phyloP scores from a whole-genome alignment of 2,113 vertebrate species.

The Nibea coibor region DNA sequence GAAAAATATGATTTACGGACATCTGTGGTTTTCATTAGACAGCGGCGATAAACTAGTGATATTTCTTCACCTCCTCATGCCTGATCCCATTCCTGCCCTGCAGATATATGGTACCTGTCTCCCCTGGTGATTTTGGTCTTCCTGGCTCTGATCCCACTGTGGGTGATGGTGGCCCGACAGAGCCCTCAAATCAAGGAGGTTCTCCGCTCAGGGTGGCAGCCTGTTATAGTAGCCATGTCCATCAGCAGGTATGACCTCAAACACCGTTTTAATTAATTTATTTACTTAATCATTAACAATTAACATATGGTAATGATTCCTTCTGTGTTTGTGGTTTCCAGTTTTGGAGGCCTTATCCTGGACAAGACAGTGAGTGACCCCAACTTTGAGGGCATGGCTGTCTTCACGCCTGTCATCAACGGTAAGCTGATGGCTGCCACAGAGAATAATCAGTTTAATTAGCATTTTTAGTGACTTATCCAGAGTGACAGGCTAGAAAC shows the following conservation, averaged over 20 bases:
- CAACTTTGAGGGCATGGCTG: constrained; percentile 92
- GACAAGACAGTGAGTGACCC: constrained; percentile 91
- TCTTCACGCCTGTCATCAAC: constrained; percentile 96
- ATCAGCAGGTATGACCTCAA: constrained; percentile 91
- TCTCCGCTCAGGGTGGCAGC: constrained; percentile 93
- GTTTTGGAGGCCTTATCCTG: constrained; percentile 94
- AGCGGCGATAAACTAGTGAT: too few relatives aligned
- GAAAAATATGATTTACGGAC: too few relatives aligned
- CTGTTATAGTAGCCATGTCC: constrained; percentile 94
- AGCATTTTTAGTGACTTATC: neutral
- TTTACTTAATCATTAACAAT: neutral
- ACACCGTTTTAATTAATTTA: neutral
- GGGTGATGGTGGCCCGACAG: constrained; percentile 87
- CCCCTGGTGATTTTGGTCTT: constrained; percentile 87
- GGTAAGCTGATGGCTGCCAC: constrained; percentile 82
- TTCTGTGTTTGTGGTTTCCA: constrained; percentile 68
- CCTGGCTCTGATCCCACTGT: constrained; percentile 89
- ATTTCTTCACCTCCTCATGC: neutral
- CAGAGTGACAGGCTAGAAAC: neutral
- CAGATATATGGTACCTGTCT: constrained; percentile 89
- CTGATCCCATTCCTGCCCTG: neutral
- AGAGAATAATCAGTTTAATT: neutral
- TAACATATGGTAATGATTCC: neutral
- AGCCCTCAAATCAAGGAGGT: constrained; percentile 89
- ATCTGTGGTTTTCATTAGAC: too few relatives aligned